Evolutionary conservation across 2,888 invertebrate genomes (phyloP), one percentile per base, ranked within the genome.

Genomic region (Graphium colonna): DNA sequence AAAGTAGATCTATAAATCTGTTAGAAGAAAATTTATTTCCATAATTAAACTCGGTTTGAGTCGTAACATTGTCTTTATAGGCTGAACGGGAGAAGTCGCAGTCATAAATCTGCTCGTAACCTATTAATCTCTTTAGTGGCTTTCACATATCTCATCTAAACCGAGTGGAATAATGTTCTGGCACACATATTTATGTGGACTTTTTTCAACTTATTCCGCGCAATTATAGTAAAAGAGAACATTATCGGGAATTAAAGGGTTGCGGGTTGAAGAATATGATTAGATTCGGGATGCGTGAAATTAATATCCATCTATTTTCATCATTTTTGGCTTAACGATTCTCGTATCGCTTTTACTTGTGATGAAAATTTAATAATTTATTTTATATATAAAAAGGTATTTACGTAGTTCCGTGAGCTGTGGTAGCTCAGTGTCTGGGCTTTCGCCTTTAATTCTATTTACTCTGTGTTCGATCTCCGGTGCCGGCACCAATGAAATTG

Each of bases 71-170:
- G 63, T 73, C 73, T 75, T 77, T 73, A 73, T 71, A 65, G 69
- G 61, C 60, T 59, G 61, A 67, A 64, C 65, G 69, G 64, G 67
- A 73, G 73, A 70, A 69, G 73, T 71, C 65, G 71, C 76, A 72
- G 75, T 74, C 71, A 73, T 75, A 71, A 77, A 75, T 73, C 70
- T 63, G 62, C 64, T 73, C 70, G 70, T 75, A 73, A 75, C 73
- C 61, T 60, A 71, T 73, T 77, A 76, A 79, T 78, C 72, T 72
- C 63, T 70, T 63, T 65, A 62, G 57, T 58, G 69, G 33, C n/a
- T 33, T 33, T 33, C 33, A 2, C 33, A 12, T 40, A 2, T 13
- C 15, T 40, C 12, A 9, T 4, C 12, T 13, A 1, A 12, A 8
- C 4, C 40, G 12, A 36, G 10, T 36, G 2, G 2, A 3, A 5